Evolutionary conservation across 2,113 vertebrate genomes (phyloP).

Genomic region (Furnarius figulus): DNA sequence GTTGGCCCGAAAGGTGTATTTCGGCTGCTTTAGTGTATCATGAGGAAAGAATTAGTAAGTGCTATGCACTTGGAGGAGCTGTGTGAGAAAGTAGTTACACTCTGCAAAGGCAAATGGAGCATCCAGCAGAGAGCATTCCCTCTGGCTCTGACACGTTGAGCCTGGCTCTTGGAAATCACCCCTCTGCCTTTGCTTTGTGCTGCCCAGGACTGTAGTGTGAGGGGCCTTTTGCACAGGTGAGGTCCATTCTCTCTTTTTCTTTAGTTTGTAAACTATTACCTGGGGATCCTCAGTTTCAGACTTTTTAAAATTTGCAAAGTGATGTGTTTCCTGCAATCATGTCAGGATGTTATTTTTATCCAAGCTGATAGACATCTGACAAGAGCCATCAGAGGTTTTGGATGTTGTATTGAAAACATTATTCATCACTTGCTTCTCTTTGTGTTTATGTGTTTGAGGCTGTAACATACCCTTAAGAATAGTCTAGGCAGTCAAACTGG

Average conservation of each 20-base stretch:
- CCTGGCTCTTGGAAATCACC: not conserved
- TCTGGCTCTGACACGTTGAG: not conserved
- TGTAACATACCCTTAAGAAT: not conserved
- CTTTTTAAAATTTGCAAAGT: not conserved
- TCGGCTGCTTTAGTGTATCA: not conserved
- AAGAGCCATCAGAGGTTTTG: not conserved
- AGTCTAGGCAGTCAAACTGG: not conserved
- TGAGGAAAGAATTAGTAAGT: slow-evolving; percentile 24
- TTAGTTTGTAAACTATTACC: not conserved
- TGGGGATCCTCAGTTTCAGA: not conserved
- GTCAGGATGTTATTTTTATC: not conserved
- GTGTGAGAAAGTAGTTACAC: not conserved
- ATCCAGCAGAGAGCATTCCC: not conserved
- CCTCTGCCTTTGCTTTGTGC: not conserved
- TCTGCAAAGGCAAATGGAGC: not conserved
- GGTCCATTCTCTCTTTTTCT: not conserved
- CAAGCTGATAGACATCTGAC: not conserved
- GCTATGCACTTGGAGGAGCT: not conserved
- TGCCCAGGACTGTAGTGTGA: not conserved
- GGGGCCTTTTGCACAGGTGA: not conserved
- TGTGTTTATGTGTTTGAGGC: not conserved
- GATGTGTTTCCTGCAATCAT: not conserved
- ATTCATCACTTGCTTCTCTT: not conserved
- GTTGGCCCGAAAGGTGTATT: slow-evolving; percentile 44
- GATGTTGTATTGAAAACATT: not conserved